phyloP scores from a whole-genome alignment of 2,113 vertebrate species.

The Panthera tigris region DNA sequence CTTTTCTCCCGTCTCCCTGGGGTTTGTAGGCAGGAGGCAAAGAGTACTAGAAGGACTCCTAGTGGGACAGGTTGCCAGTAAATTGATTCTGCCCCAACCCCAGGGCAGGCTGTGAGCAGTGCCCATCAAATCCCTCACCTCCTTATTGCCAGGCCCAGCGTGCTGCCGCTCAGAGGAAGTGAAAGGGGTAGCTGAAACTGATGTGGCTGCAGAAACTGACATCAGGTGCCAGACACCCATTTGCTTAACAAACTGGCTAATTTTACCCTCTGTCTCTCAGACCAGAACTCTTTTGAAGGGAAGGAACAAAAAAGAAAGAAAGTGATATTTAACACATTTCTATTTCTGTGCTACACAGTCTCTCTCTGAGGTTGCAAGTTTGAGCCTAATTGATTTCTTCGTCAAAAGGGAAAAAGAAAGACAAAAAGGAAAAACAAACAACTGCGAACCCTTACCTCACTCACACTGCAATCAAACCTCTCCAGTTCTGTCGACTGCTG shows the following conservation, averaged over 20 bases:
- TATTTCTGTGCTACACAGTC: constrained; percentile 52
- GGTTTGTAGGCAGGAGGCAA: neutral
- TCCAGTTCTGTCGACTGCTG: constrained; percentile 48
- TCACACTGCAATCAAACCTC: constrained; percentile 52
- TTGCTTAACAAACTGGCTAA: constrained; percentile 70
- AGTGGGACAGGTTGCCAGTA: neutral
- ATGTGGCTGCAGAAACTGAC: neutral
- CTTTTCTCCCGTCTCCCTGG: constrained; percentile 24
- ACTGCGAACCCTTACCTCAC: neutral
- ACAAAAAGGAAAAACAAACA: constrained; percentile 60
- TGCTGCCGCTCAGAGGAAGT: neutral
- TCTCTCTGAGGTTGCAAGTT: constrained; percentile 33
- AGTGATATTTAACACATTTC: constrained; percentile 73
- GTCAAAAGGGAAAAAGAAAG: constrained; percentile 37
- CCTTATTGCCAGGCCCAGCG: neutral
- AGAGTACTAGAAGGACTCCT: neutral
- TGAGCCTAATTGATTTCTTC: constrained; percentile 75
- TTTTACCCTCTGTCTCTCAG: constrained; percentile 76
- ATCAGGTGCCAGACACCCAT: constrained; percentile 57
- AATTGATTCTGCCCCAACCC: neutral
- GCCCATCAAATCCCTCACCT: neutral
- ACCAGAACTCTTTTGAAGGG: constrained; percentile 51
- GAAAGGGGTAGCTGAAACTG: neutral
- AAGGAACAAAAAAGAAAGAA: constrained; percentile 54
- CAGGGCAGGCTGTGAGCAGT: neutral